Conservation (phyloP, 1,140 invertebrate genomes). For the Drosophila sulfurigaster region DNA sequence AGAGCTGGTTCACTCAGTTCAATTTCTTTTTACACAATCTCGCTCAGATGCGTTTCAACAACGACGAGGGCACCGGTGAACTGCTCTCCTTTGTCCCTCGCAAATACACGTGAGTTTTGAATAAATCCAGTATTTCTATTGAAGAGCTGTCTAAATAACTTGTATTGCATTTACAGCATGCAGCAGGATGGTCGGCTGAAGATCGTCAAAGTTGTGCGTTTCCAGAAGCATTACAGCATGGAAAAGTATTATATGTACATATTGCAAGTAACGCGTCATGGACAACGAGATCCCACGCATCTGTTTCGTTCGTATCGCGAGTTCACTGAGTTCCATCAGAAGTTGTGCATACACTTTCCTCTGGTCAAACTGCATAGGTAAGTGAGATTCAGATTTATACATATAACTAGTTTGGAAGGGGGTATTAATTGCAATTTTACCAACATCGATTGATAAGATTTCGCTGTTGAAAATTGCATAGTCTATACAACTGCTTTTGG, state of each 20-base stretch:
- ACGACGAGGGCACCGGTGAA: constrained; percentile 92
- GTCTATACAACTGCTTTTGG: too few species aligned
- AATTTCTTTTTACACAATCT: constrained; percentile 99
- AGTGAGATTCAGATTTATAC: constrained; percentile 57
- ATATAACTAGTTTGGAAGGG: too few species aligned
- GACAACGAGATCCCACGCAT: constrained; percentile 93
- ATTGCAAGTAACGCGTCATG: constrained; percentile 93
- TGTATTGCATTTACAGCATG: constrained; percentile 87
- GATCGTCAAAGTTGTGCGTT: constrained; percentile 94
- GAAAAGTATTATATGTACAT: constrained; percentile 99
- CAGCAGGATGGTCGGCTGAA: constrained; percentile 95
- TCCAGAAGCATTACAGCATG: constrained; percentile 97
- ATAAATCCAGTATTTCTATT: background rate
- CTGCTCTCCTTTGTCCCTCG: constrained; percentile 97
- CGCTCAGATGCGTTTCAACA: constrained; percentile 95
- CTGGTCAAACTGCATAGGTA: constrained; percentile 94
- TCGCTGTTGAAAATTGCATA: too few species aligned
- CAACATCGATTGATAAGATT: too few species aligned
- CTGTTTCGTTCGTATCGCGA: constrained; percentile 98
- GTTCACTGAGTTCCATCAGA: constrained; percentile 98
- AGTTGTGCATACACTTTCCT: constrained; percentile 96
- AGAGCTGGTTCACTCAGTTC: constrained; percentile 96
- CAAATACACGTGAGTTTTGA: constrained; percentile 92
- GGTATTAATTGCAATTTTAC: too few species aligned
- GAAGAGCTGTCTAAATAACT: background rate